phyloP scores from a whole-genome alignment of 2,888 invertebrate species.

The Polyommatus iphigenia region DNA sequence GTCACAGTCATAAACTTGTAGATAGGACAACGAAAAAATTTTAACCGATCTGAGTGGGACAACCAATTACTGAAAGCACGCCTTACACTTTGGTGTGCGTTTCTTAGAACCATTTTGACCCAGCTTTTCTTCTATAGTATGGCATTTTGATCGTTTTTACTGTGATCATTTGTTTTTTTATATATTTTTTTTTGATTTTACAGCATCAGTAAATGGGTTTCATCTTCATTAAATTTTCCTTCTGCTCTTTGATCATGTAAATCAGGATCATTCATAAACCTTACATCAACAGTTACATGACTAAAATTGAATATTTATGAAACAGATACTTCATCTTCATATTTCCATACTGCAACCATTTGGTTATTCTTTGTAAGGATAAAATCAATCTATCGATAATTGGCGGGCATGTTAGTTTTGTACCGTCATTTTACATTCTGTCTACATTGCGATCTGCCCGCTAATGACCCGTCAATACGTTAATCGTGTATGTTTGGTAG shows the following conservation, averaged over 20 bases:
- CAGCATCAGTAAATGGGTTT: too few species aligned
- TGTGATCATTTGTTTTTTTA: too few species aligned
- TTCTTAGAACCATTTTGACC: too few species aligned
- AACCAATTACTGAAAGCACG: too few species aligned
- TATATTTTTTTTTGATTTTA: too few species aligned
- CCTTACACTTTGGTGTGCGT: too few species aligned
- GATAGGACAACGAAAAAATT: too few species aligned
- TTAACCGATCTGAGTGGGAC: too few species aligned
- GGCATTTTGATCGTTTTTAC: too few species aligned
- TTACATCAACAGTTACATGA: neutral
- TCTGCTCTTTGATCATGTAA: neutral
- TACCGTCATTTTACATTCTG: conserved; percentile 26
- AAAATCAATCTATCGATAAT: conserved; percentile 28
- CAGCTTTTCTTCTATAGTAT: too few species aligned
- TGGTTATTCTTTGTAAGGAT: conserved; percentile 23
- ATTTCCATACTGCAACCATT: conserved; percentile 12
- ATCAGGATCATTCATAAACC: neutral
- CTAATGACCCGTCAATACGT: neutral
- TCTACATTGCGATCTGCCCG: neutral
- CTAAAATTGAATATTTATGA: conserved; percentile 18
- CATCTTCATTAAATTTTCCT: neutral
- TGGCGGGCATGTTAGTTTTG: conserved; percentile 21
- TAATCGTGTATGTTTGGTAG: neutral
- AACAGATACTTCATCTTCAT: conserved; percentile 3
- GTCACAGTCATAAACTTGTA: too few species aligned